These are phyloP conservation scores for Caenorhabditis inopinata DNA, from an alignment of 1,140 invertebrate genomes.

Conservation along the genomic window DNA sequence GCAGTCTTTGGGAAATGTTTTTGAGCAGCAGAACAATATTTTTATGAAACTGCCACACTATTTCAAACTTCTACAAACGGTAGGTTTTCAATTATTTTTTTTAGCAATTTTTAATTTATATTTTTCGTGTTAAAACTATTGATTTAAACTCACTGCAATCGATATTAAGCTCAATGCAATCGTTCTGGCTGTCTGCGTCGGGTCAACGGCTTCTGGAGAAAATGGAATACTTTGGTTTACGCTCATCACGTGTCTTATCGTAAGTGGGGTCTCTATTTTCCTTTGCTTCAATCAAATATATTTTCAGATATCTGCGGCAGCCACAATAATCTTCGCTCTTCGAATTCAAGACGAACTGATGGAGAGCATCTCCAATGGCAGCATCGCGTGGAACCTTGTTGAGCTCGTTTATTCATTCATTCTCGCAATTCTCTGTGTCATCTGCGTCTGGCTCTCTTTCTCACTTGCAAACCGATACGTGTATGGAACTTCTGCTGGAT, in stretches of 20 bases:
- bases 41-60: constrained; percentile 43
- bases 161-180: constrained; percentile 39
- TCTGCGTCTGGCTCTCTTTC: constrained; percentile 37
- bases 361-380: constrained; percentile 39
- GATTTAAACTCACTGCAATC: too few species aligned
- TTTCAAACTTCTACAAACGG: constrained; percentile 40
- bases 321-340: constrained; percentile 39
- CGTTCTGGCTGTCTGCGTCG: constrained; percentile 36
- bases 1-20: not conserved
- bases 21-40: constrained; percentile 24
- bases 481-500: constrained; percentile 34
- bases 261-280: not conserved
- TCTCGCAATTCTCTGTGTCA: constrained; percentile 20
- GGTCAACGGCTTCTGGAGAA: constrained; percentile 28
- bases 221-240: constrained; percentile 41
- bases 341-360: constrained; percentile 41
- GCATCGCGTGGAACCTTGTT: constrained; percentile 32
- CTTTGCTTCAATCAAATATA: not conserved
- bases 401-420: constrained; percentile 39
- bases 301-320: constrained; percentile 37
- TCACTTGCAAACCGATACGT: not conserved
- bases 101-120: not conserved
- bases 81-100: not conserved
- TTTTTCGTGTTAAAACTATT: too few species aligned
- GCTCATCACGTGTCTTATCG: constrained; percentile 8